phyloP scores from a whole-genome alignment of 2,797 vertebrate species.

The Darevskia nairensis region DNA sequence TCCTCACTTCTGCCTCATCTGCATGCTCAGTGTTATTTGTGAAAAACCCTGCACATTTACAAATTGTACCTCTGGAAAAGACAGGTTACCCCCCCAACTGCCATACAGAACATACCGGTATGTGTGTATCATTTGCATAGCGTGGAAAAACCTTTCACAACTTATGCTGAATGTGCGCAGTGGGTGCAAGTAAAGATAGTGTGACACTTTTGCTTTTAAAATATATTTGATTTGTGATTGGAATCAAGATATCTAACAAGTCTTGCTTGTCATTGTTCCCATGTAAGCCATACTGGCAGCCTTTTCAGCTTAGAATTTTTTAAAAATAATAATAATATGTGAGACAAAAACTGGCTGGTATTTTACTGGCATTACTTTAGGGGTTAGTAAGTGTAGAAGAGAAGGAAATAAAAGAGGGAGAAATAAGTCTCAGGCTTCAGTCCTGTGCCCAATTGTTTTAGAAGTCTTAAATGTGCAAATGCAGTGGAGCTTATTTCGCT shows the following conservation, averaged over 20 bases:
- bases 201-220: background rate
- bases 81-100: too few relatives aligned
- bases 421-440: background rate
- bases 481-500: background rate
- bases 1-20: background rate
- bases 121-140: too few relatives aligned
- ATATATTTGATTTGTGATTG: background rate
- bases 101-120: background rate
- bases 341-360: background rate
- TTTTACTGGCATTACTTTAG: background rate
- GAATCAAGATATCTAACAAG: background rate
- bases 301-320: background rate
- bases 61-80: background rate
- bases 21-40: background rate
- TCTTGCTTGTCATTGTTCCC: background rate
- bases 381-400: background rate
- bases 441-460: background rate
- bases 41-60: background rate
- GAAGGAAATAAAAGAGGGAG: background rate
- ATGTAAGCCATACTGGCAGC: background rate
- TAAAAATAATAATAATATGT: background rate
- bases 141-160: background rate
- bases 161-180: background rate
- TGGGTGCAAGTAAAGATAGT: background rate
- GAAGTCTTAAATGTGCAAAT: background rate